phyloP scores from a whole-genome alignment of 2,888 invertebrate species.

The Xestia xanthographa region DNA sequence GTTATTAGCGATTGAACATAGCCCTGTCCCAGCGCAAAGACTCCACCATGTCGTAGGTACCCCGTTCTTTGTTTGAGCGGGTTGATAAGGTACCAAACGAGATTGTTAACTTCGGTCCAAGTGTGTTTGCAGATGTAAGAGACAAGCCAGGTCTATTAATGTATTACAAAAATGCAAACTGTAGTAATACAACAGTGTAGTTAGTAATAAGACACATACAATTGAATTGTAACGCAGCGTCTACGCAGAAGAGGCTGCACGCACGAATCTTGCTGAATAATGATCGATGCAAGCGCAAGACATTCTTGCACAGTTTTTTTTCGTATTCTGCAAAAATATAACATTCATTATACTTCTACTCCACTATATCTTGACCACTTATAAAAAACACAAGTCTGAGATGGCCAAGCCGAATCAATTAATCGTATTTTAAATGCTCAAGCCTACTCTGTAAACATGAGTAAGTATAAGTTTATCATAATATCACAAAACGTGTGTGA shows the following conservation, averaged over 20 bases:
- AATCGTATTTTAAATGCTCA: neutral
- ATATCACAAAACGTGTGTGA: neutral
- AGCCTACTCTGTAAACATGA: too few species aligned
- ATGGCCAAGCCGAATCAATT: neutral
- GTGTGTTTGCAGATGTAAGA: too few species aligned
- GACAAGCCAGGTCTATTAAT: neutral
- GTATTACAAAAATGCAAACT: conserved; percentile 12
- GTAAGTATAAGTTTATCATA: neutral
- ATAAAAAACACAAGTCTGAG: neutral
- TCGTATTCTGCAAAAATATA: conserved; percentile 11
- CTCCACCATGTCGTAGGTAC: too few species aligned
- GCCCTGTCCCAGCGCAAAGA: too few species aligned
- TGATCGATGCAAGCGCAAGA: neutral
- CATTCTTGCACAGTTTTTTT: too few species aligned
- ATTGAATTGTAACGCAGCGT: neutral
- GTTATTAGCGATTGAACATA: too few species aligned
- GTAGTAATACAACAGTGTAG: conserved; percentile 12
- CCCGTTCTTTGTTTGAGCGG: too few species aligned
- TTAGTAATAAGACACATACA: neutral
- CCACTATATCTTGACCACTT: neutral
- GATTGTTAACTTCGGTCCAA: too few species aligned
- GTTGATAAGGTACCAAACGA: too few species aligned
- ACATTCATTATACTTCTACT: neutral
- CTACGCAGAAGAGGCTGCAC: conserved; percentile 4
- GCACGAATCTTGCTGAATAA: conserved; percentile 7